Evolutionary conservation across 2,888 invertebrate genomes (phyloP).

Genomic region (Hirtodrosophila trivittata): DNA sequence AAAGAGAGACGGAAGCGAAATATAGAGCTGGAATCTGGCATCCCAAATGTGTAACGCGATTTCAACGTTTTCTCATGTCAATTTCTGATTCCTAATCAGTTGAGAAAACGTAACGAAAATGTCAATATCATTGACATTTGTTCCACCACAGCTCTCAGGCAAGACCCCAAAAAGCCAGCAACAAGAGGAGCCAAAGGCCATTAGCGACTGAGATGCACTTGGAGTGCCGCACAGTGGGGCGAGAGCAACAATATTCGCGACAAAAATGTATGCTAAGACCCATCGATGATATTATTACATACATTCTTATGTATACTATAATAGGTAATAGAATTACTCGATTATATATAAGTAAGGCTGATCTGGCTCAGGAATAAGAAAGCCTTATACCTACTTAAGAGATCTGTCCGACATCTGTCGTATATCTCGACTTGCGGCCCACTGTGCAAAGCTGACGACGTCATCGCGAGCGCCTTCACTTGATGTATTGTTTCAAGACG

Average conservation of each 20-base stretch:
- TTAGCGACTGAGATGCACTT: slow-evolving; percentile 63
- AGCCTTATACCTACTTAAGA: too few species aligned
- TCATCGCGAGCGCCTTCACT: slow-evolving; percentile 56
- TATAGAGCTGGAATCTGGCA: slow-evolving; percentile 31
- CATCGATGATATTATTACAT: too few species aligned
- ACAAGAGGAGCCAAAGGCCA: slow-evolving; percentile 50
- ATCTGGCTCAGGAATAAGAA: too few species aligned
- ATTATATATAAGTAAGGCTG: too few species aligned
- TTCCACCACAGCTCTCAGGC: slow-evolving; percentile 49
- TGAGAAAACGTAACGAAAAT: slow-evolving; percentile 62
- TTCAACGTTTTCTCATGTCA: slow-evolving; percentile 73
- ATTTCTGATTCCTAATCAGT: slow-evolving; percentile 61
- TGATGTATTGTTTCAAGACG: slow-evolving; percentile 73
- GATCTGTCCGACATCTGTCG: too few species aligned
- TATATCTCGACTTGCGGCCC: slow-evolving; percentile 1
- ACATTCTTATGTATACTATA: too few species aligned
- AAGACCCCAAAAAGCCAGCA: slow-evolving; percentile 22
- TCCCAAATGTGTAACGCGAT: slow-evolving; percentile 60
- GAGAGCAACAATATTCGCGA: background rate
- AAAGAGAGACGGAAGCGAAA: slow-evolving; percentile 3
- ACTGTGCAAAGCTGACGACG: slow-evolving; percentile 20
- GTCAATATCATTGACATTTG: slow-evolving; percentile 79
- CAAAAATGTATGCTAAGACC: background rate
- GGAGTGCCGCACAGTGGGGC: slow-evolving; percentile 29
- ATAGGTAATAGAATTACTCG: background rate